Conservation (phyloP, 2,797 vertebrate species). For the Coendou prehensilis region DNA sequence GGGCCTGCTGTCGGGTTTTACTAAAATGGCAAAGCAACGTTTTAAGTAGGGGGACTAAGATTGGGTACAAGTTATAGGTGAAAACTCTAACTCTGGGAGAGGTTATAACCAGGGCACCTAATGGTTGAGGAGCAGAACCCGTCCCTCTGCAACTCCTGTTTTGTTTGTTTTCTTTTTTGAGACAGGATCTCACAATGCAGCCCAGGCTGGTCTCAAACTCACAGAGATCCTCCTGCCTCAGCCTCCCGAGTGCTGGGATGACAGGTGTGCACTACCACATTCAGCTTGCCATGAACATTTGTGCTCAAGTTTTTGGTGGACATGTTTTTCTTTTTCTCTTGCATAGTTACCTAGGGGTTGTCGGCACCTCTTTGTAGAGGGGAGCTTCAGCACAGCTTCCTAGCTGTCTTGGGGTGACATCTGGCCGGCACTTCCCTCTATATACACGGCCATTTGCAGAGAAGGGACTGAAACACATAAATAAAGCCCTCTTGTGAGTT, state of each 20-base stretch:
- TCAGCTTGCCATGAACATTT: neutral
- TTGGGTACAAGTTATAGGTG: neutral
- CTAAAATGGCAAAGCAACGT: neutral
- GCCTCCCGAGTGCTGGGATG: neutral
- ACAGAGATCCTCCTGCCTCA: neutral
- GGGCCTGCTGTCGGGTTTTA: neutral
- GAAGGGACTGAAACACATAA: neutral
- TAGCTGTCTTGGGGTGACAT: neutral
- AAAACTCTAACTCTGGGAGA: neutral
- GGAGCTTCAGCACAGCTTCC: neutral
- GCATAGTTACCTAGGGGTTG: neutral
- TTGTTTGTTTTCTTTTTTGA: neutral
- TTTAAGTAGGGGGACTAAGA: neutral
- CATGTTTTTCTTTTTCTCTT: neutral
- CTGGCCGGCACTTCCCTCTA: neutral
- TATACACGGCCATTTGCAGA: neutral
- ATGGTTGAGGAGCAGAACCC: neutral
- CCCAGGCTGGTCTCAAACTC: neutral
- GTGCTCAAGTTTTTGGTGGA: neutral
- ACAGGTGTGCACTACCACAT: neutral
- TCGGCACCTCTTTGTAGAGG: neutral
- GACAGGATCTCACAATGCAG: neutral
- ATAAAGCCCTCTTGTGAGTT: neutral
- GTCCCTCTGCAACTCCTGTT: neutral
- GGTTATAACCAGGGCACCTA: too few relatives aligned